Conservation (phyloP, 2,888 invertebrate genomes). For the Melipona beecheii region DNA sequence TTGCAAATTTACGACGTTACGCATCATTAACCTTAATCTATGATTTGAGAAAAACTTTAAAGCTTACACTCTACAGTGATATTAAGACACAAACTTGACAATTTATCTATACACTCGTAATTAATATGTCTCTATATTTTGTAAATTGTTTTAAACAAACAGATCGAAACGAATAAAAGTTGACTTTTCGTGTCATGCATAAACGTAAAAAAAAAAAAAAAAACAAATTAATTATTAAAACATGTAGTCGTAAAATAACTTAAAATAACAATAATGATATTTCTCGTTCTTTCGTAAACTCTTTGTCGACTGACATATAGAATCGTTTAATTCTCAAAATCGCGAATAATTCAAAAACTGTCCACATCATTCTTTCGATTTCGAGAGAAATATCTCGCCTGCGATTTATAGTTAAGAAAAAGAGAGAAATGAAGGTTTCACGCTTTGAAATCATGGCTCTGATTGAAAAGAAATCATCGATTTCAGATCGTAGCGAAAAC, state of each 20-base stretch:
- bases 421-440: neutral
- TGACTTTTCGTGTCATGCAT: neutral
- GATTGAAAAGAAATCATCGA: conserved; percentile 5
- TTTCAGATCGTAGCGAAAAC: neutral
- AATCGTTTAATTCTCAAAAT: neutral
- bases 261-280: neutral
- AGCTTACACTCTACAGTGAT: too few relatives aligned
- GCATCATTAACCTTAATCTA: too few relatives aligned
- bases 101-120: neutral
- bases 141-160: neutral
- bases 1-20: too few relatives aligned
- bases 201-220: neutral
- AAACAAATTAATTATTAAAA: neutral
- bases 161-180: too few relatives aligned
- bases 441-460: neutral
- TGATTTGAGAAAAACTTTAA: too few relatives aligned
- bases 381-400: neutral
- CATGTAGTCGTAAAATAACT: neutral
- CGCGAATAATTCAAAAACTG: neutral
- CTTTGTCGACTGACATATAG: neutral
- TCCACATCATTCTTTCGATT: neutral
- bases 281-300: neutral
- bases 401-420: neutral
- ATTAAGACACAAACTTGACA: neutral
- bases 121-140: neutral